These are phyloP conservation scores for Paratrypauchen microcephalus DNA, from an alignment of 2,797 vertebrate species.

Conservation along the genomic window DNA sequence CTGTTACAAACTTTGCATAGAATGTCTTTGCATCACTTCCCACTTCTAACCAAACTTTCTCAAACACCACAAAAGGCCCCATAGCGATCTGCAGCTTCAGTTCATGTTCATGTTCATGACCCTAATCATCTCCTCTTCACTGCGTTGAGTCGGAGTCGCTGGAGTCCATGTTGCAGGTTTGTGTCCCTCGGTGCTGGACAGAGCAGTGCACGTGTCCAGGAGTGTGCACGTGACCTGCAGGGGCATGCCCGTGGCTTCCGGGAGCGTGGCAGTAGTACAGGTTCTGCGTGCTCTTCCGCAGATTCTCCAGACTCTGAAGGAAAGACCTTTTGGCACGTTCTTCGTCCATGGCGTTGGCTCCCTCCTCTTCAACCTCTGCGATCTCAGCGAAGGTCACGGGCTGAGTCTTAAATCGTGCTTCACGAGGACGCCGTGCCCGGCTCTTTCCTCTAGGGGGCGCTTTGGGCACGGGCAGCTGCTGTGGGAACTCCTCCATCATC, in stretches of 20 bases:
- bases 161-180: conserved; percentile 6
- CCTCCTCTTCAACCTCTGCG: conserved; percentile 96
- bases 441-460: conserved; percentile 78
- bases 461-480: conserved; percentile 84
- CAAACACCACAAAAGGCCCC: too few species aligned
- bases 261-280: conserved; percentile 58
- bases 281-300: conserved; percentile 91
- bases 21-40: too few species aligned
- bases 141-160: conserved; percentile 8
- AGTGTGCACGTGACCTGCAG: conserved; percentile 38
- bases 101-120: not conserved
- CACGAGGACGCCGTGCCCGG: conserved; percentile 83
- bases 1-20: too few species aligned
- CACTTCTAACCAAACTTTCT: too few species aligned
- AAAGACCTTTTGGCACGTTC: conserved; percentile 93
- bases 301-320: conserved; percentile 93
- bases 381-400: conserved; percentile 98
- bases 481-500: conserved; percentile 89
- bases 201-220: conserved; percentile 29
- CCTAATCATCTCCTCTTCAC: not conserved
- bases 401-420: conserved; percentile 97
- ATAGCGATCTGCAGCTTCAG: too few species aligned
- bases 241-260: conserved; percentile 10
- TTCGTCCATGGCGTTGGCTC: conserved; percentile 91
- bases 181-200: conserved; percentile 25